Base-by-base conservation (phyloP, 2,113 vertebrate species). In the Rhizomys pruinosus region DNA sequence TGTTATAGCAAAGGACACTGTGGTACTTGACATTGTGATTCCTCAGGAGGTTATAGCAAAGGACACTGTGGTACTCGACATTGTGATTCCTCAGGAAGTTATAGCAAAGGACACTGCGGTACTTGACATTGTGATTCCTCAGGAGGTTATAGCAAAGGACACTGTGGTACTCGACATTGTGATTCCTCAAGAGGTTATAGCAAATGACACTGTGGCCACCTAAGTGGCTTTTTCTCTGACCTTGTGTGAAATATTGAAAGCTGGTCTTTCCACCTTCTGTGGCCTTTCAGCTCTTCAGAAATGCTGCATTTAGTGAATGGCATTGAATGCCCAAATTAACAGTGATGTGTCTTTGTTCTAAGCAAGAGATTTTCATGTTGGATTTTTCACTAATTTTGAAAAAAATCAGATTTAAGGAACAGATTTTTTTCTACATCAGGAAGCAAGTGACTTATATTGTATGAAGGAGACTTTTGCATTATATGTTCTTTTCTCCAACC, bases 301-400 rank as follows among this genome's bases (percentile, higher is more conserved):
- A 39, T 80, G 37, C 84, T 59, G 20, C 37, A 80, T 80, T 77
- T 57, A 66, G 64, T 81, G 52, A 91, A 79, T 93, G 59, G 34
- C 23, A 79, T 0, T 72, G 10, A 88, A 71, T 78, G 42, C 27
- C 37, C 88, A 71, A 92, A 92, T 55, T 88, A 82, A 68, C 72
- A 64, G 25, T 17, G 82, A 3, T 88, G 47, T 92, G 32, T 73
- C 64, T 90, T 92, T 90, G 64, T n/a, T 78, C 39, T 19, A 93
- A 92, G 47, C 42, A 91, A 88, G 13, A 64, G 81, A 81, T 59
- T 89, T 94, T 87, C 64, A 52, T 94, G 57, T 87, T 64, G 79
- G 32, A 80, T 37, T 73, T 79, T 52, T 27, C 17, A 61, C 25
- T 23, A 25, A 22, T 95, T 84, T 90, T 88, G 17, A 95, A 79